Conservation (phyloP, 2,888 invertebrate genomes). For the Zygogramma bicolorata region DNA sequence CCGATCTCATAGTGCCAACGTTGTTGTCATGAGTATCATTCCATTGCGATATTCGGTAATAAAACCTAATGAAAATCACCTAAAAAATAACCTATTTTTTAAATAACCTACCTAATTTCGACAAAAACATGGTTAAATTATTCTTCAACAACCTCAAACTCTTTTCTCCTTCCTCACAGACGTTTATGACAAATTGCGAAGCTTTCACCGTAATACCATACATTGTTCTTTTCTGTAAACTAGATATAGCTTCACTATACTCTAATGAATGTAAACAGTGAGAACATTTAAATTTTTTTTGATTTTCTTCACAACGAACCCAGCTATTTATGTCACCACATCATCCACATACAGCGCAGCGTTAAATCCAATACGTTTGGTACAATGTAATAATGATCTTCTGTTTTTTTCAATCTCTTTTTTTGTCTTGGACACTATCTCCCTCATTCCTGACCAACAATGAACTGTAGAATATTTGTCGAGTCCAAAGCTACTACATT, state of each 20-base stretch:
- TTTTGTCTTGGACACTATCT: too few relatives aligned
- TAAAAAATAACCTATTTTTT: too few relatives aligned
- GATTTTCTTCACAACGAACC: conserved; percentile 27
- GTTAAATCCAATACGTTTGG: neutral
- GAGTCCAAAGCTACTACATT: conserved; percentile 29
- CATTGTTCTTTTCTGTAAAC: conserved; percentile 30
- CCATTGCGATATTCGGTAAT: too few relatives aligned
- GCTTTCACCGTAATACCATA: conserved; percentile 25
- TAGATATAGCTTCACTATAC: conserved; percentile 20
- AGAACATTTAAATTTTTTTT: conserved; percentile 24
- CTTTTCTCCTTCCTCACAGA: conserved; percentile 15
- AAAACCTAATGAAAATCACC: too few relatives aligned
- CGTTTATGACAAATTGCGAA: conserved; percentile 11
- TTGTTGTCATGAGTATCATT: too few relatives aligned
- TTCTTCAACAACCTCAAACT: neutral
- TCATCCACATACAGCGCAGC: conserved; percentile 18
- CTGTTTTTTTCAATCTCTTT: conserved; percentile 20
- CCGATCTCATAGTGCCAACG: too few relatives aligned
- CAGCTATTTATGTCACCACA: conserved; percentile 34
- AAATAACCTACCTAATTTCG: too few relatives aligned
- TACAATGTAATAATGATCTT: neutral
- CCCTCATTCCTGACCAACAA: too few relatives aligned
- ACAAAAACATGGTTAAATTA: too few relatives aligned
- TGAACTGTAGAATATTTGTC: conserved; percentile 14
- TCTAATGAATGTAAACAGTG: conserved; percentile 20